Evolutionary conservation across 2,113 vertebrate species (phyloP).

Genomic region (Mirounga angustirostris): DNA sequence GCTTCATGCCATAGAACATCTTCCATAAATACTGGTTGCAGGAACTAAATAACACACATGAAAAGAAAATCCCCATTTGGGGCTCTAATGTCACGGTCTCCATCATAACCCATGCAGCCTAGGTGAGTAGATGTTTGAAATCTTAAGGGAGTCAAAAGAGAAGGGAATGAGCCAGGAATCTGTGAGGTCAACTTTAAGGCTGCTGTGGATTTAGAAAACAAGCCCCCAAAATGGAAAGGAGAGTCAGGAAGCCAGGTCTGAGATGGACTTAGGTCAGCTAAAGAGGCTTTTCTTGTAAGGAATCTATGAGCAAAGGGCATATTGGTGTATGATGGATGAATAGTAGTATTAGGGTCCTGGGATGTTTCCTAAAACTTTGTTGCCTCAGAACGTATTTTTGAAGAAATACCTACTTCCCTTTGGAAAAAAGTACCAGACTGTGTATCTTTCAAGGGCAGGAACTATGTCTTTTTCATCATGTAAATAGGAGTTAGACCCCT

Average conservation of each 20-base stretch:
- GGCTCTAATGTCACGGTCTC: neutral
- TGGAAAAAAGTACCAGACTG: neutral
- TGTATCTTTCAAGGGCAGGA: neutral
- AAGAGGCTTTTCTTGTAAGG: neutral
- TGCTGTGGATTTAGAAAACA: conserved; percentile 13
- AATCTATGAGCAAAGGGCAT: neutral
- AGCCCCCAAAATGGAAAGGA: neutral
- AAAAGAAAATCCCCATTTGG: neutral
- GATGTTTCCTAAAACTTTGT: conserved; percentile 1
- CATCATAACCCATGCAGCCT: neutral
- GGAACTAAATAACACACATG: neutral
- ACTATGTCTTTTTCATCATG: neutral
- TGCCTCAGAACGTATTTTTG: neutral
- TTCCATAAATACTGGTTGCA: neutral
- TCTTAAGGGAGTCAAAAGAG: neutral
- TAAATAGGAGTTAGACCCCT: neutral
- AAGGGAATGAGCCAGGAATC: neutral
- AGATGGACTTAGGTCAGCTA: neutral
- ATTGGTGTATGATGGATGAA: neutral
- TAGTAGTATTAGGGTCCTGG: neutral
- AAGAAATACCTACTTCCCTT: neutral
- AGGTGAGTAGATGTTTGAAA: neutral
- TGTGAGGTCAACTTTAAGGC: conserved; percentile 13
- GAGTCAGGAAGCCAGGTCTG: neutral
- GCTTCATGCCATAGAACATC: conserved; percentile 3